Evolutionary conservation across 1,140 invertebrate species (phyloP), one percentile per base, ranked within the genome.

Genomic region (Metopolophium dirhodum): DNA sequence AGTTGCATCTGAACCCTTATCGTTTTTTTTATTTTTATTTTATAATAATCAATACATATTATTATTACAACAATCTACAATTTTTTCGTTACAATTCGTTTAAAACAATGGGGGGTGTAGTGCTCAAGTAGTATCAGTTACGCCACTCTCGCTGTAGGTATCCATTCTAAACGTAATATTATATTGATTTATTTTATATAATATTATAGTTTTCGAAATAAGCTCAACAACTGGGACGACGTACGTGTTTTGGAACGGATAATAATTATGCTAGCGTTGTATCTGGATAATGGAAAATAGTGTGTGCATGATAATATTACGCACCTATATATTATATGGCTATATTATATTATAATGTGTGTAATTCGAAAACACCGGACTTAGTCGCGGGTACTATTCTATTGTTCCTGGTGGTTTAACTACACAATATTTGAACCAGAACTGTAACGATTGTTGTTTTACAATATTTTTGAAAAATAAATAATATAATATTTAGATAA

Each of bases 161-260:
- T 35, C 35, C 35, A 61, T 68, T 68, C 11, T 68, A 30, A 23
- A 30, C 30, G 30, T n/a, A 68, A 68, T 68, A 30, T 68, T 68
- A n/a, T 82, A 82, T 82, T 82, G 77, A 82, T 82, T 82, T 82
- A 82, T 37, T 82, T 82, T 82, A 30, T 68, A 68, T 37, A 37
- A 51, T 51, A 49, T 18, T 49, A 49, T 14, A 82, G 35, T 82
- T 82, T 82, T 20, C 18, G n/a, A 82, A 82, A 22, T n/a, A 82
- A 82, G 77, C 20, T 82, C 77, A 37, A 82, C 77, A 37, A 37
- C 77, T 82, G 20, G 77, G 35, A 82, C 77, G 77, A 68, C 61
- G 61, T 30, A 68, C 61, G 30, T 68, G 30, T 68, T 30, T 68
- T 68, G 11, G 30, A n/a, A 68, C 30, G 61, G 30, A 68, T 30